These are phyloP conservation scores for Hassar affinis DNA, from an alignment of 2,113 vertebrate genomes.

Conservation along the genomic window DNA sequence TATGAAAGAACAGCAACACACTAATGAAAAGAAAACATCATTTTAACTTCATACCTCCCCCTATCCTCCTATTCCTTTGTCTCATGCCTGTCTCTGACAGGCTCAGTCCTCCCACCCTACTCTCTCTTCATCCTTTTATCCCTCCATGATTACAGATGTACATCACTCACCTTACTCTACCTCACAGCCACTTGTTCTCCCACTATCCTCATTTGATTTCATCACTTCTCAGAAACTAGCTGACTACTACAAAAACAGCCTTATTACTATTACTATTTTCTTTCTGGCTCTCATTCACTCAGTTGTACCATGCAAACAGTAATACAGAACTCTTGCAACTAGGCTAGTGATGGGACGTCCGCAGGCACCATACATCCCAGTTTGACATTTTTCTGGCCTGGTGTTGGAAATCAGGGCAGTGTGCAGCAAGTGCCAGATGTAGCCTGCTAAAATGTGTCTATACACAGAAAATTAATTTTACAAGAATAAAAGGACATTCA, in stretches of 20 bases:
- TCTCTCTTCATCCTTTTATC: conserved; percentile 31
- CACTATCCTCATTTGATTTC: conserved; percentile 42
- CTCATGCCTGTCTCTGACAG: conserved; percentile 26
- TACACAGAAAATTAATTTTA: background rate
- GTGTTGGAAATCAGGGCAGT: background rate
- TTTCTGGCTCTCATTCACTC: conserved; percentile 56
- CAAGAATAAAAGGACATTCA: background rate
- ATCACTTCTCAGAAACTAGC: conserved; percentile 46
- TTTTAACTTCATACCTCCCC: conserved; percentile 24
- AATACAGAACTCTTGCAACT: background rate
- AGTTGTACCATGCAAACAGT: conserved; percentile 22
- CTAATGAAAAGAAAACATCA: conserved; percentile 52
- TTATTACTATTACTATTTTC: too few relatives aligned
- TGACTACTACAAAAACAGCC: conserved; percentile 48
- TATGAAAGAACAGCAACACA: conserved; percentile 34
- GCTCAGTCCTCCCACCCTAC: conserved; percentile 30
- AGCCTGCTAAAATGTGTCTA: background rate
- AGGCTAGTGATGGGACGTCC: background rate
- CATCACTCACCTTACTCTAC: conserved; percentile 30
- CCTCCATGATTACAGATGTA: conserved; percentile 34
- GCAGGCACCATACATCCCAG: conserved; percentile 4
- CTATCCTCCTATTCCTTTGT: conserved; percentile 35
- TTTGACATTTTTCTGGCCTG: background rate
- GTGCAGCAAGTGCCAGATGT: background rate
- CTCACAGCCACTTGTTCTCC: conserved; percentile 22